phyloP scores from a whole-genome alignment of 2,797 vertebrate genomes.

The Periophthalmus magnuspinnatus region DNA sequence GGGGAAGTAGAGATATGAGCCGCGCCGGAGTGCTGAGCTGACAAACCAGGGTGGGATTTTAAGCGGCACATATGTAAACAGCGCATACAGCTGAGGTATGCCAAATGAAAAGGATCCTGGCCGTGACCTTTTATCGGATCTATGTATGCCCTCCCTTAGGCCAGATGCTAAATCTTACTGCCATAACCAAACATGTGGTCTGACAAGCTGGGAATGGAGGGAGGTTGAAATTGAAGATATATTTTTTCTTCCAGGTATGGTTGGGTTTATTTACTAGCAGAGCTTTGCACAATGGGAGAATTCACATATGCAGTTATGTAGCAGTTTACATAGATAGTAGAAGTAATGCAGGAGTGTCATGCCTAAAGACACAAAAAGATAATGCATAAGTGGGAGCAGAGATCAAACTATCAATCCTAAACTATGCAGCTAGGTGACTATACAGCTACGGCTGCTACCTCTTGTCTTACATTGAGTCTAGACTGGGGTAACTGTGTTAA shows the following conservation, averaged over 20 bases:
- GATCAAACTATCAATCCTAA: no score
- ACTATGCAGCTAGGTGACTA: no score
- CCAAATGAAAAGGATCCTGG: slow-evolving; percentile 66
- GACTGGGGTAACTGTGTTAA: no score
- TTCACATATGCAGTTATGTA: no score
- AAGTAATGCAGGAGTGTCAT: no score
- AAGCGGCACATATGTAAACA: slow-evolving; percentile 53
- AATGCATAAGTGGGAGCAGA: no score
- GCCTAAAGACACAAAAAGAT: no score
- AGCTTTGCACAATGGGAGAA: no score
- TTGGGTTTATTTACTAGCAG: no score
- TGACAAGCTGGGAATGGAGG: slow-evolving; percentile 62
- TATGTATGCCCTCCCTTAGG: slow-evolving; percentile 33
- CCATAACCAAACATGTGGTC: slow-evolving; percentile 54
- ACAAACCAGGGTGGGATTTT: slow-evolving; percentile 57
- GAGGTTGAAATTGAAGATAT: slow-evolving; percentile 64
- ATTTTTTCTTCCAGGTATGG: slow-evolving; percentile 40
- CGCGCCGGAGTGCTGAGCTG: slow-evolving; percentile 40
- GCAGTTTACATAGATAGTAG: no score
- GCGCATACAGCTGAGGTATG: slow-evolving; percentile 35
- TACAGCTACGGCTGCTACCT: no score
- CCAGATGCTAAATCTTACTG: slow-evolving; percentile 69
- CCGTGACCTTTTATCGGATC: slow-evolving; percentile 61
- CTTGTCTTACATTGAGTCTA: no score
- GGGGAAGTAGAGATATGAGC: slow-evolving; percentile 57